Evolutionary conservation across 2,888 invertebrate species (phyloP), one percentile per base, ranked within the genome.

Genomic region (Entomobrya multifasciata): DNA sequence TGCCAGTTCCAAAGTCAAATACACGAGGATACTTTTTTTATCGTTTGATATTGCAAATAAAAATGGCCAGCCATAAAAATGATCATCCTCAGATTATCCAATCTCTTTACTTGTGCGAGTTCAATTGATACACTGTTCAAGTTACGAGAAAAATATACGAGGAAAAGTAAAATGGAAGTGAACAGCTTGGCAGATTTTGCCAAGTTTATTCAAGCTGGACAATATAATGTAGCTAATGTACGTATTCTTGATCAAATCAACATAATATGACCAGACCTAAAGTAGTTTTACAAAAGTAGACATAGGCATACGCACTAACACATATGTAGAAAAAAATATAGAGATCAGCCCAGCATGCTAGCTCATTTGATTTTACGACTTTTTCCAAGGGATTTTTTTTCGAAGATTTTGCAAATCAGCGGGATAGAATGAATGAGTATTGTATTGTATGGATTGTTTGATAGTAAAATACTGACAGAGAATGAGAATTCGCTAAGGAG

Each of bases 1-100:
- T 6, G 36, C 4, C 8, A 8, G 36, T 6, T 4, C 4, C 8
- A 36, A 6, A 36, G 25, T 17, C 55, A 20, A 20, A 17, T 1
- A 60, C 60, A 27, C 25, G 25, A 25, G 27, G 13, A 27, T 10
- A 55, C 20, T 52, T 55, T 11, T 17, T 5, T 55, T 60, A 60
- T 60, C 60, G 17, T 27, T 60, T 60, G 60, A 60, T 27, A 60
- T 60, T 60, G 60, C 60, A 30, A 65, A 49, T 15, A 13, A 13
- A 49, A 49, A 49, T 49, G 15, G 49, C 13, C 49, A 60, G 60
- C 60, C 11, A 60, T 60, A 60, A 60, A 60, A 27, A 60, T 60
- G 25, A 60, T 60, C 13, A 60, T 22, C 22, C 11, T 22, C 13
- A 60, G 60, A 20, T 17, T 25, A 36, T 36, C 36, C 15, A 49